Base-by-base conservation (phyloP, 2,888 invertebrate species). In the Diarsia brunnea region DNA sequence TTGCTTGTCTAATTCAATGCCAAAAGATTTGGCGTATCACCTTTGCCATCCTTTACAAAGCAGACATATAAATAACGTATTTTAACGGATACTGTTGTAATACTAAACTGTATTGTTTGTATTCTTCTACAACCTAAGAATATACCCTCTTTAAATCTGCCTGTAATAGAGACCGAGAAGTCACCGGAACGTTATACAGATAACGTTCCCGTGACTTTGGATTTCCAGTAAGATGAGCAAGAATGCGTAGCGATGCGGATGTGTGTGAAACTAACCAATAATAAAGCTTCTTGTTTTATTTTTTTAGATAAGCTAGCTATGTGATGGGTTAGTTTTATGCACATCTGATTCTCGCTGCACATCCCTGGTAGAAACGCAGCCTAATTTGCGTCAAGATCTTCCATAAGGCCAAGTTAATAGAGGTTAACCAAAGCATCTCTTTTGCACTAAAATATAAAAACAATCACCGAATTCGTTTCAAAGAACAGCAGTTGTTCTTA, bases 1-100 rank as follows among this genome's bases (percentile, higher is more conserved):
- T 58, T 58, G 66, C 51, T 73, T 80, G 21, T 45, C 31, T 51
- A n/a, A 78, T 51, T 63, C 14, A 38, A 68, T 68, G 51, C 55
- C 10, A 51, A n/a, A 65, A 49, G 31, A 43, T 47, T 21, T 5
- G 16, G 21, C 14, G 21, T 55, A 4, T 55, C 24, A 64, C 24
- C 1, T 16, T 12, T 38, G 27, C 27, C 7, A 43, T 47, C 45
- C 31, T 24, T 69, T 12, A 24, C 58, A 8, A 24, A 49, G 7
- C 11, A 60, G 38, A 58, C 55, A 16, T 24, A 24, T n/a, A 24
- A 55, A 21, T 24, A 55, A 53, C 55, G 24, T 16, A 24, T 55
- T 55, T 14, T 14, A 24, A 12, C 0, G 12, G n/a, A 7, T 24
- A 14, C 14, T 24, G 14, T 24, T 55, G 12, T n/a, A 51, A 51